phyloP scores from a whole-genome alignment of 2,888 invertebrate genomes.

The Ornithoptera alexandrae region DNA sequence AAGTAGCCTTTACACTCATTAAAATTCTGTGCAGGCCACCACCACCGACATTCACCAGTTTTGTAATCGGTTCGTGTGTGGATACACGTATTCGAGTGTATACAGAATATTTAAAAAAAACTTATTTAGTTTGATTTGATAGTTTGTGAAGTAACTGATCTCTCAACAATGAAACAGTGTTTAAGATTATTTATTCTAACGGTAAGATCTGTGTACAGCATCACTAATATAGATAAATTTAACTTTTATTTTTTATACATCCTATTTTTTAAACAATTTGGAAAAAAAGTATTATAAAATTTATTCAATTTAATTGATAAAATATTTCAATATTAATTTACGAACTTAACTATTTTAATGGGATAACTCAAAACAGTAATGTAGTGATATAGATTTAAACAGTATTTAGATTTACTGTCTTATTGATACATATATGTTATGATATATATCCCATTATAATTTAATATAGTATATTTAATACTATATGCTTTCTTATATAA shows the following conservation, averaged over 20 bases:
- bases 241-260: background rate
- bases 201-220: conserved; percentile 39
- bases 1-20: conserved; percentile 49
- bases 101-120: conserved; percentile 19
- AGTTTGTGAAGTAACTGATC: conserved; percentile 9
- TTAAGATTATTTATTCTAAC: conserved; percentile 40
- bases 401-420: too few species aligned
- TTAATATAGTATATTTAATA: background rate
- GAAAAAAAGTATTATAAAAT: background rate
- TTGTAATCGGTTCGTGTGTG: conserved; percentile 41
- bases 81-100: conserved; percentile 40
- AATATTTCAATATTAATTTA: too few species aligned
- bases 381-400: too few species aligned
- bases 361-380: too few species aligned
- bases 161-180: conserved; percentile 42
- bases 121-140: conserved; percentile 9
- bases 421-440: background rate
- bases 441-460: background rate
- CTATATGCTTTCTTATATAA: background rate
- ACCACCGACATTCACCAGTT: conserved; percentile 38
- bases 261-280: background rate
- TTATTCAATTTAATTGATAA: too few species aligned
- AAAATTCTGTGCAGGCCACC: conserved; percentile 49
- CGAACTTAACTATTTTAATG: too few species aligned
- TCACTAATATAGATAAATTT: background rate